These are phyloP conservation scores for Turnix velox DNA, from an alignment of 2,113 vertebrate genomes.

Conservation along the genomic window DNA sequence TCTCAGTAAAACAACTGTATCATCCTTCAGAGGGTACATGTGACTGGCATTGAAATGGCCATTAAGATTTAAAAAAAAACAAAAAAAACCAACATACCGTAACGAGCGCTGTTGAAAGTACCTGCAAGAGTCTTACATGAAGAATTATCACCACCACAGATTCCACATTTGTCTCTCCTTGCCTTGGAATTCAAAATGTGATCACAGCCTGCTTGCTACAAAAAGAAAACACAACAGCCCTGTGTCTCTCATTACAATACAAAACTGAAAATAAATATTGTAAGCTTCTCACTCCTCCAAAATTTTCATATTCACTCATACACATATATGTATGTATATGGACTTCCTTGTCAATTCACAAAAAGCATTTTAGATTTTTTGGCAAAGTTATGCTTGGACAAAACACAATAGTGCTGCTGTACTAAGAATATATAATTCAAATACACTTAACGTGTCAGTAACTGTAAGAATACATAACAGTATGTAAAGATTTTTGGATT, in stretches of 20 bases:
- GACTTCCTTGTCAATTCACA: background rate
- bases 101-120: constrained; percentile 90
- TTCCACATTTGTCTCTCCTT: constrained; percentile 91
- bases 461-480: background rate
- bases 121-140: constrained; percentile 89
- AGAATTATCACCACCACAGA: constrained; percentile 95
- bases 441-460: background rate
- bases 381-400: background rate
- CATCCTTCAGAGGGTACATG: background rate
- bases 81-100: constrained; percentile 77
- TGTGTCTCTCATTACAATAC: background rate
- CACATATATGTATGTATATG: background rate
- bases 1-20: background rate
- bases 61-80: background rate
- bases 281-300: background rate
- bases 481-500: background rate
- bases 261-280: background rate
- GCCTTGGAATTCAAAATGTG: constrained; percentile 93
- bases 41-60: background rate
- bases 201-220: constrained; percentile 97
- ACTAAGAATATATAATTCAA: background rate
- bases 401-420: background rate
- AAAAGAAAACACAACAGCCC: background rate
- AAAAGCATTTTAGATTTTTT: background rate
- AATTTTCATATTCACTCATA: background rate